Evolutionary conservation across 2,113 vertebrate genomes (phyloP), one percentile per base, ranked within the genome.

Genomic region (pig (Sus scrofa)): DNA sequence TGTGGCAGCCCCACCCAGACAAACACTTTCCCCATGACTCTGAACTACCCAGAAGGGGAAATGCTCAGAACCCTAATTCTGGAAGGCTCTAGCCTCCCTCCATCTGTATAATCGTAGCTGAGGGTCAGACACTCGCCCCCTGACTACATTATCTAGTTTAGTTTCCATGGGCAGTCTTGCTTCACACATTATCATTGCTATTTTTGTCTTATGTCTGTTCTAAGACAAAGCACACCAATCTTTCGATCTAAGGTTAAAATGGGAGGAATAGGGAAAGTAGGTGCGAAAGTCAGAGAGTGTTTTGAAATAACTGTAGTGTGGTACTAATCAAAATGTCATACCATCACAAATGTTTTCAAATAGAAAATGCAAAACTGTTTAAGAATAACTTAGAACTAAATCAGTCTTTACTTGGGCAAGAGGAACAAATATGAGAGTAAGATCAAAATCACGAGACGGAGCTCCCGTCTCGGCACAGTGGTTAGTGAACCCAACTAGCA

Each of bases 341-440:
- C 7, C 27, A 68, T 62, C 78, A 86, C 60, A 77, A 88, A 50
- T 60, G 24, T 65, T 44, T 92, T 70, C 71, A 97, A 77, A 68
- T 6, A 70, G 37, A 88, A 91, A 89, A 82, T 19, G 2, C 86
- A 82, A 88, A 83, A 73, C n/a, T 71, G 3, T 32, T 0, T 50
- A 52, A 67, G 44, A 78, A 56, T 67, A 90, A 56, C 34, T 75
- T 60, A 75, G 7, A 93, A 63, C 13, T 78, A 44, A 67, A 93
- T 52, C 71, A 75, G 67, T 32, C 56, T 71, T 30, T 52, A 94
- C 11, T 22, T 62, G 84, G 52, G 24, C 56, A 79, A 68, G 44
- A 83, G 15, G 10, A 56, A 67, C n/a, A 96, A 84, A 56, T 50
- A 1, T 19, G 15, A 70, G 30, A 62, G 60, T 37, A 83, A 58